A percentile compares a stretch with the other conserved stretches of the same genome.
Conservation (phyloP, 2,888 invertebrate genomes). For the Drosophila nr. fundita region DNA sequence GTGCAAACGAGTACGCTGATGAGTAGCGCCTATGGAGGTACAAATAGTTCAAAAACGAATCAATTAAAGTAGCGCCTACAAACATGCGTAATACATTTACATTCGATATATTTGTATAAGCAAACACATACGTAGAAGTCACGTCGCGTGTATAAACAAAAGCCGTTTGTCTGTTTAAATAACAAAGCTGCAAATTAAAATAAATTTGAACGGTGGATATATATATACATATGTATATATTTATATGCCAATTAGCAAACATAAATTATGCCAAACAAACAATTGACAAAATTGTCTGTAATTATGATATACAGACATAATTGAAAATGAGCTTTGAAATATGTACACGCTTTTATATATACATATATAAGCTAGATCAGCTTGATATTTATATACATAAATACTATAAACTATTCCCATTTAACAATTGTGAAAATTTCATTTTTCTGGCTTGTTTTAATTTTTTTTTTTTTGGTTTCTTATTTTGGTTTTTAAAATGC, state of each 20-base stretch:
- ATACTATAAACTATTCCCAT: background rate
- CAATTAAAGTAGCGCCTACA: constrained; percentile 12
- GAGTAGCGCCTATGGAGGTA: constrained; percentile 2
- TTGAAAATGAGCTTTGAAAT: background rate
- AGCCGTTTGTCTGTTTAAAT: constrained; percentile 14
- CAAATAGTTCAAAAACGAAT: constrained; percentile 22
- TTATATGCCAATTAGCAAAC: constrained; percentile 18
- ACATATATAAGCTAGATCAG: background rate
- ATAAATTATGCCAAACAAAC: constrained; percentile 25
- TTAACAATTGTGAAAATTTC: constrained; percentile 10
- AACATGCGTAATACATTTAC: background rate
- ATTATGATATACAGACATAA: background rate
- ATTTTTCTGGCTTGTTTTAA: constrained; percentile 2
- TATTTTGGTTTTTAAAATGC: background rate
- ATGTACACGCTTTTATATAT: no score
- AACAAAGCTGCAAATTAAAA: constrained; percentile 29
- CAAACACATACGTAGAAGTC: constrained; percentile 19
- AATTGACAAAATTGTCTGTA: constrained; percentile 17
- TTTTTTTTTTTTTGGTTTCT: background rate
- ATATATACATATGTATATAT: background rate
- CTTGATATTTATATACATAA: background rate
- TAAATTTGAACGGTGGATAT: constrained; percentile 23
- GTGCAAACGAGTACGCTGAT: constrained; percentile 16
- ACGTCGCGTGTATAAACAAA: constrained; percentile 46
- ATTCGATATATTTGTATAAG: background rate